Percentiles rank a stretch among this genome's conserved stretches.
Evolutionary conservation across 2,113 vertebrate species (phyloP).

Genomic region (Caranx melampygus): DNA sequence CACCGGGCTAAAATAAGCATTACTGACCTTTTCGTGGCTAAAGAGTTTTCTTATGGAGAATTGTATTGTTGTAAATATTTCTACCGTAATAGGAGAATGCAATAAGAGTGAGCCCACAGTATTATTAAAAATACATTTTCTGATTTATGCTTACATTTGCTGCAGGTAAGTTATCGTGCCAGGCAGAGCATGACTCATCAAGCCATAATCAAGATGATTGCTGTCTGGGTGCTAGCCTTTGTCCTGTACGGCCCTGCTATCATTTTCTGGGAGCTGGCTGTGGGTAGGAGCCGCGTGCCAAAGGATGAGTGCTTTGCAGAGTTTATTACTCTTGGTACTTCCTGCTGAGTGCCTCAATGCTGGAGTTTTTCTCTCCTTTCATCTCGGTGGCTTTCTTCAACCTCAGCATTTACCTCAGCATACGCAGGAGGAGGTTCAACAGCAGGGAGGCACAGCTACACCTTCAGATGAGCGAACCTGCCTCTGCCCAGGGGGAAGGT

Average conservation of each 20-base stretch:
- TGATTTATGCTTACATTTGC: constrained; percentile 48
- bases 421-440: constrained; percentile 82
- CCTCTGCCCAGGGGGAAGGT: constrained; percentile 63
- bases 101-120: neutral
- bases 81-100: neutral
- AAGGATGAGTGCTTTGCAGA: constrained; percentile 85
- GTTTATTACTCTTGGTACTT: constrained; percentile 90
- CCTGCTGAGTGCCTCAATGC: constrained; percentile 83
- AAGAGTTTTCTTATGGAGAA: neutral
- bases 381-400: constrained; percentile 91
- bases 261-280: constrained; percentile 84
- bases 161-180: constrained; percentile 83
- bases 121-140: constrained; percentile 15
- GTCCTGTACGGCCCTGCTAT: constrained; percentile 89
- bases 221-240: constrained; percentile 90
- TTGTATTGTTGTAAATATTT: neutral
- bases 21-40: neutral
- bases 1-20: neutral
- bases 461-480: constrained; percentile 53
- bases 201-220: constrained; percentile 85
- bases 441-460: constrained; percentile 65
- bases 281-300: constrained; percentile 80
- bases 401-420: constrained; percentile 88
- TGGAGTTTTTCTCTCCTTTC: constrained; percentile 85
- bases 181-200: constrained; percentile 80